These are phyloP conservation scores for Netelia virgata DNA, from an alignment of 2,888 invertebrate species.

Conservation along the genomic window DNA sequence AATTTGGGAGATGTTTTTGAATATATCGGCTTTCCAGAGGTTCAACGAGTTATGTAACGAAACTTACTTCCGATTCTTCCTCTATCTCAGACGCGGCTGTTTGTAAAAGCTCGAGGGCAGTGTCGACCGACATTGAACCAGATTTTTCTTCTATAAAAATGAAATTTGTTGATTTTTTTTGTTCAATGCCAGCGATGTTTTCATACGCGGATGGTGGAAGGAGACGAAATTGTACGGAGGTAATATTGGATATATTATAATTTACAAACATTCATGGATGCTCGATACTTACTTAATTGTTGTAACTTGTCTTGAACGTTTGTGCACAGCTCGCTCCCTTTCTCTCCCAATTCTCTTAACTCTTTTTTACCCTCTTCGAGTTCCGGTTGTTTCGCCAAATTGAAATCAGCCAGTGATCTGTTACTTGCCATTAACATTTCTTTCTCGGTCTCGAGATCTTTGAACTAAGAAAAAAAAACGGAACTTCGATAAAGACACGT, in stretches of 20 bases:
- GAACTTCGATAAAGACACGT: too few species aligned
- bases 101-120: constrained; percentile 94
- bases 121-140: constrained; percentile 93
- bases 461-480: constrained; percentile 87
- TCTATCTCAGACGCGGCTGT: constrained; percentile 97
- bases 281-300: constrained; percentile 89
- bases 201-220: not conserved
- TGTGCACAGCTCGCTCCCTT: constrained; percentile 89
- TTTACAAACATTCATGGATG: not conserved
- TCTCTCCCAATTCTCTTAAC: constrained; percentile 89
- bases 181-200: not conserved
- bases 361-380: constrained; percentile 91
- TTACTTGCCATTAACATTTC: constrained; percentile 95
- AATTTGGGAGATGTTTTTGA: constrained; percentile 18
- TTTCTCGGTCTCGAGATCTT: constrained; percentile 92
- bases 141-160: constrained; percentile 89
- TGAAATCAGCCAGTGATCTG: constrained; percentile 95
- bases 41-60: not conserved
- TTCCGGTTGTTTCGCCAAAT: constrained; percentile 94
- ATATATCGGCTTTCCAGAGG: constrained; percentile 2
- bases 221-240: not conserved
- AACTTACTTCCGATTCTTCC: constrained; percentile 93
- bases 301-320: constrained; percentile 92
- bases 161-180: not conserved
- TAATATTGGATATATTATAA: not conserved